Evolutionary conservation across 1,140 invertebrate genomes (phyloP), one percentile per base, ranked within the genome.

Genomic region (Panagrolaimus sp.): DNA sequence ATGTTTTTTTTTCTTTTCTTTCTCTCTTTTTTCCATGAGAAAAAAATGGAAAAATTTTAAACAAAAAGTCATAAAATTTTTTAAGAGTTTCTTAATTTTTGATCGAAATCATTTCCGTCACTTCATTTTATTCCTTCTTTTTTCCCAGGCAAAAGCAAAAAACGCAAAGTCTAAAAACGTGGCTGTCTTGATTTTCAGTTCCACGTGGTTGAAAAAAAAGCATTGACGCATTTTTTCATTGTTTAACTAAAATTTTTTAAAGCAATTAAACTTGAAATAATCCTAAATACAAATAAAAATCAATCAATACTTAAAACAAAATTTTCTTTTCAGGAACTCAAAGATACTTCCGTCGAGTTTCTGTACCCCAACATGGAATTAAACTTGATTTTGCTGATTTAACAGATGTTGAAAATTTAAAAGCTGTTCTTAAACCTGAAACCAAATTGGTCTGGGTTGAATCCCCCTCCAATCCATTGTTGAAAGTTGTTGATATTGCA

Each of bases 401-500:
- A 66, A 89, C 89, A 9, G 85, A 91, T 73, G 67, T 88, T 10
- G 85, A 89, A 48, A 87, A 89, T 71, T 78, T 96, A 15, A 85
- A 88, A 70, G 87, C 88, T 38, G 88, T 89, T 7, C 86, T 97
- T 17, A 88, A 89, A 84, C 85, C 88, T 3, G 93, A 92, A 72
- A 96, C 94, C 4, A 95, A 91, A 87, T 90, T 97, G 85, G 86
- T 98, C 21, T 99, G 95, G 94, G 85, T 98, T 64, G 96, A 99
- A 85, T 91, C 91, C 0, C 96, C 96, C 1, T 96, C 96, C n/a
- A 99, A 99, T 87, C 96, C 96, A 0, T 86, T 91, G 0, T 83
- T 98, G 76, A 94, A 94, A 86, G 84, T 98, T 15, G 88, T 90
- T 26, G 94, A 99, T 83, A 93, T 99, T 71, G 87, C 88, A 73